Percentiles rank a stretch among this genome's conserved stretches.
These are phyloP conservation scores for Drosophila siamana DNA, from an alignment of 2,888 invertebrate species.

Conservation along the genomic window DNA sequence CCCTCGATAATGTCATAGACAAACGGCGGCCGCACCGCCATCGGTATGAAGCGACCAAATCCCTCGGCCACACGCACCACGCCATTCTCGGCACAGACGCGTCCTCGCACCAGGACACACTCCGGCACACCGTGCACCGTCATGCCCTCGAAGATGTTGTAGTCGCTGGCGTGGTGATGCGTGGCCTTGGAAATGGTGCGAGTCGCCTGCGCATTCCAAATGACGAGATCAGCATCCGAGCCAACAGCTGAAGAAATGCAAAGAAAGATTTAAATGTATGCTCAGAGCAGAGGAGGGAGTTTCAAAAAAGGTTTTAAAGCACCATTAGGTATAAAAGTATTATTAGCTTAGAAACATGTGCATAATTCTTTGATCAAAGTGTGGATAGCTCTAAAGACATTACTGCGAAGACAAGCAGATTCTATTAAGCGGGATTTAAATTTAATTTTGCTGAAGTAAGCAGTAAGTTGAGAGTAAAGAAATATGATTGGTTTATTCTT, in stretches of 20 bases:
- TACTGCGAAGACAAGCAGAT: too few species aligned
- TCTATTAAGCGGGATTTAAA: too few species aligned
- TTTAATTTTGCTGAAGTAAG: too few species aligned
- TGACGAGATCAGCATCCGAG: conserved; percentile 98
- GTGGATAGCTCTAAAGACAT: too few species aligned
- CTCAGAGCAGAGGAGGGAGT: too few species aligned
- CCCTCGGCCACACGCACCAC: conserved; percentile 95
- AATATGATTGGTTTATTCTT: too few species aligned
- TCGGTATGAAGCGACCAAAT: conserved; percentile 94
- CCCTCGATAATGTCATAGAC: conserved; percentile 88
- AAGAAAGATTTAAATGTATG: too few species aligned
- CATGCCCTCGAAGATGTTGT: conserved; percentile 99
- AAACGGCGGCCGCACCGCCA: conserved; percentile 90
- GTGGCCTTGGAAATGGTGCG: conserved; percentile 95
- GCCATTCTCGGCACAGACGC: conserved; percentile 96
- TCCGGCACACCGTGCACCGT: conserved; percentile 96
- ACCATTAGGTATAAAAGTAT: too few species aligned
- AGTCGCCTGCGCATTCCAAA: conserved; percentile 96
- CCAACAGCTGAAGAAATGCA: conserved; percentile 88
- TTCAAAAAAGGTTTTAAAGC: too few species aligned
- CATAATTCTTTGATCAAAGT: too few species aligned
- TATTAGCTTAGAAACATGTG: too few species aligned
- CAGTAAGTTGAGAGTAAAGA: too few species aligned
- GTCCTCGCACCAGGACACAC: conserved; percentile 95
- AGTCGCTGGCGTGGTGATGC: conserved; percentile 97